Evolutionary conservation across 2,888 invertebrate genomes (phyloP).

Genomic region (Bruchidius siliquastri): DNA sequence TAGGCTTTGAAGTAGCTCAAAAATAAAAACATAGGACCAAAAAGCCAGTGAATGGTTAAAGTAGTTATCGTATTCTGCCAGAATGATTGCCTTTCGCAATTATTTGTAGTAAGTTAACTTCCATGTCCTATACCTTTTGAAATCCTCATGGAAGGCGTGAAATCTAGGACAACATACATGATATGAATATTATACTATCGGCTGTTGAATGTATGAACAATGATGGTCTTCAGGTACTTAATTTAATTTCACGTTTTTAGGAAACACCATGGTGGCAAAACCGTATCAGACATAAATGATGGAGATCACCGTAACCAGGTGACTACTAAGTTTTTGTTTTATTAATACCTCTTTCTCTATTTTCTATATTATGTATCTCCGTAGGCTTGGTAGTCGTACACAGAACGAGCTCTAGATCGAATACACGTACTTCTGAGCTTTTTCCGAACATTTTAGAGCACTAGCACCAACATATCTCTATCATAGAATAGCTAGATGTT

Average conservation of each 20-base stretch:
- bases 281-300: constrained; percentile 35
- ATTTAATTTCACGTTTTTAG: constrained; percentile 28
- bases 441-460: constrained; percentile 37
- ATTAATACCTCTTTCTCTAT: constrained; percentile 2
- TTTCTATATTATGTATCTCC: constrained; percentile 23
- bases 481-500: constrained; percentile 27
- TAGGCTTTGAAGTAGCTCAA: no score
- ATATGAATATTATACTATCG: no score
- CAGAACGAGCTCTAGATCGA: constrained; percentile 23
- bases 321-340: constrained; percentile 27
- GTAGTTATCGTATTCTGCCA: no score
- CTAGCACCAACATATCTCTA: constrained; percentile 49
- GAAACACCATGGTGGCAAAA: constrained; percentile 31
- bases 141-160: no score
- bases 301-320: constrained; percentile 45
- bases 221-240: neutral
- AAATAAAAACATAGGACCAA: no score
- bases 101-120: no score
- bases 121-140: no score
- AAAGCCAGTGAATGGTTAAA: no score
- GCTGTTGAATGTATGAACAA: neutral
- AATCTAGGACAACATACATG: no score
- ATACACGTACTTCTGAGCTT: constrained; percentile 17
- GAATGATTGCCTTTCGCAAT: no score
- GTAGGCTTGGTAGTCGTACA: constrained; percentile 36